These are phyloP conservation scores for Sebastolobus altivelis DNA, from an alignment of 2,797 vertebrate species.

Conservation along the genomic window DNA sequence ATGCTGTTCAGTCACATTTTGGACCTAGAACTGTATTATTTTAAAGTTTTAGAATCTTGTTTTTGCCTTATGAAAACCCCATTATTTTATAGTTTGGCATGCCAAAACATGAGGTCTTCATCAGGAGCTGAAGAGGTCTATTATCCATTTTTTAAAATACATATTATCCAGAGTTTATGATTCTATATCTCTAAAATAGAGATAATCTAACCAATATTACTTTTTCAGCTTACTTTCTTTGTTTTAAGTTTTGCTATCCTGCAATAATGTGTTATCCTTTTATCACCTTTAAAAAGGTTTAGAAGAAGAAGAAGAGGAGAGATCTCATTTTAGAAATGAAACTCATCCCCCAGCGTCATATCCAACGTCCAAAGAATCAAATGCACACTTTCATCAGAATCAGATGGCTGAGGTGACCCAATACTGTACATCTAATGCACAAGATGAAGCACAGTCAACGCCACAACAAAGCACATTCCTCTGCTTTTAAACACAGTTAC, in stretches of 20 bases:
- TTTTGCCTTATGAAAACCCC: slow-evolving; percentile 46
- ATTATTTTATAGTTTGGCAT: slow-evolving; percentile 64
- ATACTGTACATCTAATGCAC: slow-evolving; percentile 59
- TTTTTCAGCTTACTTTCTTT: slow-evolving; percentile 36
- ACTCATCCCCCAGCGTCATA: slow-evolving; percentile 20
- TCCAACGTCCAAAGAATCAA: slow-evolving; percentile 61
- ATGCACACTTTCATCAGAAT: slow-evolving; percentile 44
- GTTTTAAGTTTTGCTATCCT: slow-evolving; percentile 37
- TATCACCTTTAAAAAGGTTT: slow-evolving; percentile 41
- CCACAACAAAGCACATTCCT: slow-evolving; percentile 68
- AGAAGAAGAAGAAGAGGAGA: slow-evolving; percentile 11
- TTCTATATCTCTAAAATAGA: slow-evolving; percentile 54
- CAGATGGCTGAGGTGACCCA: slow-evolving; percentile 39
- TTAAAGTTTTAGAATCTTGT: slow-evolving; percentile 42
- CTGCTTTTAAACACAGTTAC: slow-evolving; percentile 30
- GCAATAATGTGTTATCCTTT: slow-evolving; percentile 50
- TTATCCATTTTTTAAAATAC: slow-evolving; percentile 61
- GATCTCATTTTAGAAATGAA: slow-evolving; percentile 51
- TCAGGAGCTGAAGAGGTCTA: slow-evolving; percentile 45
- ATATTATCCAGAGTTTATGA: slow-evolving; percentile 66
- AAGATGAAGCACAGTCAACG: slow-evolving; percentile 68
- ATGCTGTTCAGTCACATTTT: slow-evolving; percentile 32
- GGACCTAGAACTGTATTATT: slow-evolving; percentile 51
- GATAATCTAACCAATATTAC: slow-evolving; percentile 48
- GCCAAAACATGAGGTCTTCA: slow-evolving; percentile 61